These are phyloP conservation scores for Trichopria drosophilae DNA, from an alignment of 2,888 invertebrate species.

Conservation along the genomic window DNA sequence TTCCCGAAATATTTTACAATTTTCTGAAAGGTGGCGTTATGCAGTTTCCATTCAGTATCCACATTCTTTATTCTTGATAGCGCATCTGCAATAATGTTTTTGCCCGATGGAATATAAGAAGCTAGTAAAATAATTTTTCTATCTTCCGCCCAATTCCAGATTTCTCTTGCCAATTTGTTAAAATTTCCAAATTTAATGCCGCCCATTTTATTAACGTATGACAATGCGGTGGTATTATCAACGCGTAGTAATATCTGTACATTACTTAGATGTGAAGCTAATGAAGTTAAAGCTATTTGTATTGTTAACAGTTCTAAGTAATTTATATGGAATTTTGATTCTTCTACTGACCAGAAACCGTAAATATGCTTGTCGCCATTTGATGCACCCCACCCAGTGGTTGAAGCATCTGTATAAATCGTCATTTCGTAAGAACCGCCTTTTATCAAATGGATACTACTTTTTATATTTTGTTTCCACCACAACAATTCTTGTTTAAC, in stretches of 20 bases:
- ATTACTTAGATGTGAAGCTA: no score
- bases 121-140: constrained; percentile 33
- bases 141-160: constrained; percentile 34
- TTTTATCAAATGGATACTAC: no score
- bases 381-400: no score
- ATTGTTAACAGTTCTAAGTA: no score
- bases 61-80: constrained; percentile 35
- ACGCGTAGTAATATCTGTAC: constrained; percentile 35
- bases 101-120: constrained; percentile 32
- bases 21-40: constrained; percentile 9
- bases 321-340: no score
- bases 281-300: no score
- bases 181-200: constrained; percentile 29
- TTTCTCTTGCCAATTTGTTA: constrained; percentile 26
- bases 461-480: no score
- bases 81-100: constrained; percentile 36
- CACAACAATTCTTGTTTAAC: no score
- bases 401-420: no score
- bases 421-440: no score
- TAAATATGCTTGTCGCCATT: no score
- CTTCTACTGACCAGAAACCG: no score
- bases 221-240: constrained; percentile 37
- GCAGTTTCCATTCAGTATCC: constrained; percentile 34
- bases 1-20: constrained; percentile 15
- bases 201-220: constrained; percentile 37